Base-by-base conservation (phyloP, 2,888 invertebrate genomes). In the Temnothorax rugatulus region DNA sequence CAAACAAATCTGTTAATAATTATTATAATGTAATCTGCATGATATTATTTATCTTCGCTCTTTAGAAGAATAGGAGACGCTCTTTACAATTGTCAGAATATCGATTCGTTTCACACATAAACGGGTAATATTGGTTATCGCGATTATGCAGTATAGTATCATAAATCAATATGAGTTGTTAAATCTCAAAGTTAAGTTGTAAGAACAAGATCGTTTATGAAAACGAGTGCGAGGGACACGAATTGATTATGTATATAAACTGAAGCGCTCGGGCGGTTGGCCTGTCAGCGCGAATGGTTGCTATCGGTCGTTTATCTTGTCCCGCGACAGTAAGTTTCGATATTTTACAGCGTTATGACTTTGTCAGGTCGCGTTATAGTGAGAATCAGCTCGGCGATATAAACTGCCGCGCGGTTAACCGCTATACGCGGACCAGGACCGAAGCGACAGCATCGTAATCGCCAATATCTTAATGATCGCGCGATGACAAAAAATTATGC, bases 221-320 rank as follows among this genome's bases (percentile, higher is more conserved):
- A 47, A 47, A 44, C n/a, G 44, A 50, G n/a, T n/a, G 44, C 68
- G 54, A 54, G 34, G 71, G 34, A 59, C 34, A 47, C 59, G 79
- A 71, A 81, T 71, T 59, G 73, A 73, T 71, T 79, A 47, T 44
- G 71, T 38, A 47, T 47, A 69, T 81, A 81, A 47, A 81, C 44
- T n/a, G 47, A 38, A 47, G 47, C 47, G 8, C 79, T 29, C 44
- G 21, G 25, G 13, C 7, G 41, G 41, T 59, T 47, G 41, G 75
- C 47, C 50, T 13, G 69, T 79, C 71, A 79, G 73, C 47, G 59
- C 15, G 82, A 76, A 52, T 63, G n/a, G 52, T 41, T n/a, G 59
- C 86, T 89, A 89, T 89, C 89, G 66, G 82, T 66, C 82, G 85
- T 88, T 89, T 85, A 89, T 89, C 86, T 89, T 85, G 86, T 84